Conservation (phyloP, 2,888 invertebrate genomes). For the Meta bourneti region DNA sequence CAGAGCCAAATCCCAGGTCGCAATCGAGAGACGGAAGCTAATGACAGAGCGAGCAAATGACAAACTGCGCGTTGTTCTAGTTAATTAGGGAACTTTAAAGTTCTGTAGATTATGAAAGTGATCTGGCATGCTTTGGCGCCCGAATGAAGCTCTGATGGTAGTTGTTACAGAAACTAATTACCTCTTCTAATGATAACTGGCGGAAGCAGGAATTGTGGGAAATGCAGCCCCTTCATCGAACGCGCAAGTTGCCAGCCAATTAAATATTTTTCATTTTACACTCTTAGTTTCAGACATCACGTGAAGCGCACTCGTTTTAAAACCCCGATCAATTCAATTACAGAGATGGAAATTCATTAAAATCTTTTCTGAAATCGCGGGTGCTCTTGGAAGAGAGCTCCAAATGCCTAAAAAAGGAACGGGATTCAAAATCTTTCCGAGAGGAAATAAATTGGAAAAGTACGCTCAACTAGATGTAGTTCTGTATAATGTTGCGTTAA, state of each 20-base stretch:
- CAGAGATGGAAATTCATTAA: not conserved
- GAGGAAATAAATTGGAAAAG: not conserved
- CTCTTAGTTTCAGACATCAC: too few species aligned
- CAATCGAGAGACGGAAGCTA: conserved; percentile 11
- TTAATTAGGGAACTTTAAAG: conserved; percentile 55
- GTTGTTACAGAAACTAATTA: conserved; percentile 53
- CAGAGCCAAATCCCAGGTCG: not conserved
- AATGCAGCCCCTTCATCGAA: not conserved
- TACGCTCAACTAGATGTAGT: not conserved
- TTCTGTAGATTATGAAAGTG: conserved; percentile 50
- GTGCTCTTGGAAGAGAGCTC: too few species aligned
- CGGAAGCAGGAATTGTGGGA: conserved; percentile 11
- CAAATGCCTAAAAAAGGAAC: too few species aligned
- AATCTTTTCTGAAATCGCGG: not conserved
- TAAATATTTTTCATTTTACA: conserved; percentile 19
- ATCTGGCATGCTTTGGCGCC: conserved; percentile 28
- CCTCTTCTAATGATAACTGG: conserved; percentile 39
- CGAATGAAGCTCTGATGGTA: conserved; percentile 46
- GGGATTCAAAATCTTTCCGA: too few species aligned
- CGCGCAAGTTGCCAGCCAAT: conserved; percentile 18
- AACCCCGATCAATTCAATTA: not conserved
- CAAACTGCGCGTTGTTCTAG: conserved; percentile 29
- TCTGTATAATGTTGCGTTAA: not conserved
- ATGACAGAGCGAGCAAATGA: conserved; percentile 30
- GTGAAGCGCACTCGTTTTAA: not conserved